Percentiles rank a stretch among this genome's conserved stretches.
Conservation (phyloP, 2,113 vertebrate genomes). For the Canis aureus region DNA sequence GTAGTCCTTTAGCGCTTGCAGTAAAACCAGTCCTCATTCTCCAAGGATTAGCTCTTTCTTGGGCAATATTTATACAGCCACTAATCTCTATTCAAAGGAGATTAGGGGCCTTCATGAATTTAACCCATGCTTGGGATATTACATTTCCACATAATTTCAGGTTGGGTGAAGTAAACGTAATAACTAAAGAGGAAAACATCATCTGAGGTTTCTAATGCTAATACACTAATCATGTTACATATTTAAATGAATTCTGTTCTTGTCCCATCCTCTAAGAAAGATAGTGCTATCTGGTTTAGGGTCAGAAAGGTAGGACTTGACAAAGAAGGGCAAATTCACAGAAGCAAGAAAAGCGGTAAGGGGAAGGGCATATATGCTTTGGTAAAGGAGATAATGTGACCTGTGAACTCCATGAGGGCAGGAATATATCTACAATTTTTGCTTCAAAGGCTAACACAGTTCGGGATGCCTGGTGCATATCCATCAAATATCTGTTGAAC, state of each 20-base stretch:
- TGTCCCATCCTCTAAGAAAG: background rate
- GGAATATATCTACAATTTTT: background rate
- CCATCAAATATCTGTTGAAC: background rate
- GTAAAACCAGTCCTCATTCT: constrained; percentile 16
- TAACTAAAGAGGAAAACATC: background rate
- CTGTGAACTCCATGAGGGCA: background rate
- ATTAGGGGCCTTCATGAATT: constrained; percentile 60
- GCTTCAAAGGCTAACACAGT: background rate
- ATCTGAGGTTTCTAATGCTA: background rate
- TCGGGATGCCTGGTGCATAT: background rate
- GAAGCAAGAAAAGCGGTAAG: background rate
- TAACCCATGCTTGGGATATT: constrained; percentile 44
- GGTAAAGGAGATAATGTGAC: background rate
- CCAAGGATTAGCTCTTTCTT: constrained; percentile 41
- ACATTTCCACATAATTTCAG: background rate
- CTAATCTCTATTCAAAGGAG: constrained; percentile 55
- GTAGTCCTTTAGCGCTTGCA: background rate
- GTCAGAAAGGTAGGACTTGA: background rate
- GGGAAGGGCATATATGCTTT: background rate
- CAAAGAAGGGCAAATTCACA: background rate
- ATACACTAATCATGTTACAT: background rate
- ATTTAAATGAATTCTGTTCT: background rate
- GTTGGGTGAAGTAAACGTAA: background rate
- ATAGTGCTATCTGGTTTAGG: background rate
- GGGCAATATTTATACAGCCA: constrained; percentile 19